Conservation (phyloP, 2,113 vertebrate species). For the Thermophis baileyi region DNA sequence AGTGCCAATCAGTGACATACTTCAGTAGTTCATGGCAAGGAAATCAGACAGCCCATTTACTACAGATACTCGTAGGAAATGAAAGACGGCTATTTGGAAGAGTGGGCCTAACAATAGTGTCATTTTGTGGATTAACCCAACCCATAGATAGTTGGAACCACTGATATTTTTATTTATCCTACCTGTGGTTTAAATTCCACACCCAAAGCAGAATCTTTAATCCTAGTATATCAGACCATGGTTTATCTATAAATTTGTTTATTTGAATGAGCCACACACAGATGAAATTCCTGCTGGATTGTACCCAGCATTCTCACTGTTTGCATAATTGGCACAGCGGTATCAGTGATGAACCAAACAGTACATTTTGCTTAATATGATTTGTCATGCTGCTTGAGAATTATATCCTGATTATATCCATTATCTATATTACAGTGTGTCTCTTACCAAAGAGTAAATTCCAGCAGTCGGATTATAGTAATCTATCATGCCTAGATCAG, state of each 20-base stretch:
- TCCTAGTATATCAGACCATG: not conserved
- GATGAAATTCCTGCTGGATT: not conserved
- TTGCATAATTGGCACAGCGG: slow-evolving; percentile 23
- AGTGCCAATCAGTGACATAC: not conserved
- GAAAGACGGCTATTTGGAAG: not conserved
- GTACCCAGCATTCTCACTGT: slow-evolving; percentile 14
- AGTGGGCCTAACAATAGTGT: not conserved
- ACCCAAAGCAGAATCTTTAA: not conserved
- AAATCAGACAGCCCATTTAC: not conserved
- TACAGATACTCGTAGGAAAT: not conserved
- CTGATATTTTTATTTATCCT: not conserved
- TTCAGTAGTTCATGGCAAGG: not conserved
- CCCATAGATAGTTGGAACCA: not conserved
- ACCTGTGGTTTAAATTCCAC: not conserved
- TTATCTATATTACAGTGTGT: slow-evolving; percentile 37
- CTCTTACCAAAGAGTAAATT: slow-evolving; percentile 40
- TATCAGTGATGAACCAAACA: slow-evolving; percentile 24
- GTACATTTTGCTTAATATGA: slow-evolving; percentile 49
- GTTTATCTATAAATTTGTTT: slow-evolving; percentile 12
- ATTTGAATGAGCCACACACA: not conserved
- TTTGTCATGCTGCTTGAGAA: slow-evolving; percentile 44
- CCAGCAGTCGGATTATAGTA: slow-evolving; percentile 27
- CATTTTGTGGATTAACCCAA: not conserved
- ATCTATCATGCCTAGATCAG: slow-evolving; percentile 20
- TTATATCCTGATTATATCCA: slow-evolving; percentile 48